phyloP scores from a whole-genome alignment of 2,797 vertebrate species.

The Vespertilio murinus region DNA sequence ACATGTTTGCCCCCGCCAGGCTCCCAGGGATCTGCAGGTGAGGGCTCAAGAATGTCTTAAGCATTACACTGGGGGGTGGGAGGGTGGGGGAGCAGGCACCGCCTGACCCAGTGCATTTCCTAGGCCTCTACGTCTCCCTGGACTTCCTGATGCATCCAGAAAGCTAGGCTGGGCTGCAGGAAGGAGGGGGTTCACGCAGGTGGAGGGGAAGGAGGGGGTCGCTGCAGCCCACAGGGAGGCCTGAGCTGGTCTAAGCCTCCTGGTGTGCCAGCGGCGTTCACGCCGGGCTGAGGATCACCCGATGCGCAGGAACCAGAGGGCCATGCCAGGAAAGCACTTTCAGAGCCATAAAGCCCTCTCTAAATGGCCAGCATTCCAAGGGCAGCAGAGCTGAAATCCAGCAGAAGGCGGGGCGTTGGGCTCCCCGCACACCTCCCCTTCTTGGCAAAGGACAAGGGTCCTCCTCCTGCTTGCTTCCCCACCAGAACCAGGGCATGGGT shows the following conservation, averaged over 20 bases:
- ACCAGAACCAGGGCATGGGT: neutral
- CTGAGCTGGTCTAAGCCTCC: neutral
- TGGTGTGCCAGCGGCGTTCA: neutral
- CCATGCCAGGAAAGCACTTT: neutral
- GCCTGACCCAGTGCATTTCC: neutral
- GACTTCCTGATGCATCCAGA: neutral
- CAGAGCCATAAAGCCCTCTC: neutral
- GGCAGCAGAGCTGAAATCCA: neutral
- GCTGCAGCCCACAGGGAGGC: neutral
- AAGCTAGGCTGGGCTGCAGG: neutral
- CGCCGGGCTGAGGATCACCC: neutral
- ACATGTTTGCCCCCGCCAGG: neutral
- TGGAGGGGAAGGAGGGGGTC: neutral
- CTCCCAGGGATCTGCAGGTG: neutral
- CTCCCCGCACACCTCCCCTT: neutral
- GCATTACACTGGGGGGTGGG: neutral
- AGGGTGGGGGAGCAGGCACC: neutral
- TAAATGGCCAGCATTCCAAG: neutral
- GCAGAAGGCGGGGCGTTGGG: neutral
- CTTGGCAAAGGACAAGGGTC: neutral
- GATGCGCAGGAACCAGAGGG: neutral
- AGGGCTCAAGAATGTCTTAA: neutral
- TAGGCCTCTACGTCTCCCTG: neutral
- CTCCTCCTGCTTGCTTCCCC: neutral
- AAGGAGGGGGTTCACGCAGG: neutral